Evolutionary conservation across 1,140 invertebrate genomes (phyloP).

Genomic region (Euwallacea fornicatus): DNA sequence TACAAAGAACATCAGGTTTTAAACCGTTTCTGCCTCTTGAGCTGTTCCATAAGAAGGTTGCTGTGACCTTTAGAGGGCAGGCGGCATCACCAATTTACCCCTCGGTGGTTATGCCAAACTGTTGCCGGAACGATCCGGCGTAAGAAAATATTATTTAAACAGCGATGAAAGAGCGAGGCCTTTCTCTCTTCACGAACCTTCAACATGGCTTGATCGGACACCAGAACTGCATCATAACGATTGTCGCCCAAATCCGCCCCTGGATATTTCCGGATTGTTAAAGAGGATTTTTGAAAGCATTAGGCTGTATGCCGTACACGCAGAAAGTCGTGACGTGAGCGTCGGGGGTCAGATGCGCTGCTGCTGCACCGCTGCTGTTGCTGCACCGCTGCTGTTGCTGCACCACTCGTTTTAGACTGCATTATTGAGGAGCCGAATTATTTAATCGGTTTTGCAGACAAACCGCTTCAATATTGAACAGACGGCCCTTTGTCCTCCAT

Average conservation of each 20-base stretch:
- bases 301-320: conserved; percentile 22
- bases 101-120: no score
- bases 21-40: no score
- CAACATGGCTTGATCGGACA: no score
- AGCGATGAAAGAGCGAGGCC: no score
- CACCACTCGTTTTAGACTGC: conserved; percentile 33
- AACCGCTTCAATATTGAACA: conserved; percentile 48
- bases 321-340: conserved; percentile 33
- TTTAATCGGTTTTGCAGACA: conserved; percentile 51
- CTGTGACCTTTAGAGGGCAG: no score
- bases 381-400: conserved; percentile 9
- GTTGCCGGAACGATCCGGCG: no score
- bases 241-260: background rate
- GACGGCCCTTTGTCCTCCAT: conserved; percentile 35
- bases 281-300: conserved; percentile 35
- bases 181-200: no score
- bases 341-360: conserved; percentile 36
- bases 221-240: background rate
- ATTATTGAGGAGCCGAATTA: conserved; percentile 49
- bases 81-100: no score
- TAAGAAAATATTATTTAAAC: no score
- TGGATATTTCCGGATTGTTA: conserved; percentile 15
- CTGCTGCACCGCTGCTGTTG: conserved; percentile 10
- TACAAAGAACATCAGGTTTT: no score
- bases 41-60: no score